A percentile compares a stretch with the other conserved stretches of the same genome.
Conservation (phyloP, 2,888 invertebrate genomes). For the Panopea generosa region DNA sequence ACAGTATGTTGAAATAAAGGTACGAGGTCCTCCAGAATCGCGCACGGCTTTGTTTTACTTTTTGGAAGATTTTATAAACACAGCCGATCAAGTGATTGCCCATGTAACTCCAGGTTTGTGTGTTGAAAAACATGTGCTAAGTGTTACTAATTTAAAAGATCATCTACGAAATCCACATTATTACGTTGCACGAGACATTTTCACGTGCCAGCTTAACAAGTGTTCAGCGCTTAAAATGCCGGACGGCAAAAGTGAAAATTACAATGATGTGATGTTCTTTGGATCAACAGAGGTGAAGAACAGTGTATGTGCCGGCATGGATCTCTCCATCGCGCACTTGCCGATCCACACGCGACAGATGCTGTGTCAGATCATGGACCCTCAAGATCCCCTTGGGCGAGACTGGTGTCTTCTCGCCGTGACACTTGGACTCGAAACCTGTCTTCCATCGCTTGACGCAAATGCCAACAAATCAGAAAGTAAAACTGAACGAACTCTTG, state of each 20-base stretch:
- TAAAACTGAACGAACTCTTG: constrained; percentile 86
- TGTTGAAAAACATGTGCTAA: constrained; percentile 89
- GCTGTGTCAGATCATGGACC: constrained; percentile 86
- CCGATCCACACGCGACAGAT: constrained; percentile 87
- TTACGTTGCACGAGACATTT: constrained; percentile 83
- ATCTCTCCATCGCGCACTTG: constrained; percentile 88
- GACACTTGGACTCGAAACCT: constrained; percentile 87
- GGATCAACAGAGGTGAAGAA: constrained; percentile 86
- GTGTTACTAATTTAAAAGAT: constrained; percentile 85
- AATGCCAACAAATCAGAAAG: constrained; percentile 80
- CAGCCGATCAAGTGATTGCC: constrained; percentile 88
- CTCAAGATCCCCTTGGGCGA: constrained; percentile 86
- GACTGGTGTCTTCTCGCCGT: constrained; percentile 88
- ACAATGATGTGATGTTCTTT: constrained; percentile 88
- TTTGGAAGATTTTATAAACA: constrained; percentile 89
- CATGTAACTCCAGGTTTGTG: constrained; percentile 90
- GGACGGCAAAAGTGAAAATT: constrained; percentile 87
- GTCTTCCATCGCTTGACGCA: constrained; percentile 86
- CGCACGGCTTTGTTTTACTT: constrained; percentile 88
- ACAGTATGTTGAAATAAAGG: constrained; percentile 88
- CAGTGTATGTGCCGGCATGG: constrained; percentile 87
- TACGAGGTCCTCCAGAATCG: constrained; percentile 88
- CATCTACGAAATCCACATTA: constrained; percentile 74
- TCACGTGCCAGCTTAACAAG: constrained; percentile 85
- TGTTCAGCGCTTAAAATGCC: constrained; percentile 83